A percentile compares a stretch with the other conserved stretches of the same genome.
phyloP scores from a whole-genome alignment of 2,888 invertebrate genomes.

The Lacanobia oleracea region DNA sequence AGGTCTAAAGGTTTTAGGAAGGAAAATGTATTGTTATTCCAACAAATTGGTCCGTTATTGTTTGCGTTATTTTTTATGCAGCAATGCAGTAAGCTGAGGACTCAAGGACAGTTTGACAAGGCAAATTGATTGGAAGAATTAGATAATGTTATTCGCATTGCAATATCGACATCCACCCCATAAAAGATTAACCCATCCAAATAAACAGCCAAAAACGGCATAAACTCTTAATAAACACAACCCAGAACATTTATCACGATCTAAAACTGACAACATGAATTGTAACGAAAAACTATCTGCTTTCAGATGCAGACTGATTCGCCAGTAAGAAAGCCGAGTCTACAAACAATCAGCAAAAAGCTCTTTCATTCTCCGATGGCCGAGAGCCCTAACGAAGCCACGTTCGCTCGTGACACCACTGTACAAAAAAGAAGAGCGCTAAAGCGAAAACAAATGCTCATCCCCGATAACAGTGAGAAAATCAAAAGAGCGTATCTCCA shows the following conservation, averaged over 20 bases:
- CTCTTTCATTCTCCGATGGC: slow-evolving; percentile 82
- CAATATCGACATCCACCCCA: background rate
- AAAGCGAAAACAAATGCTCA: slow-evolving; percentile 79
- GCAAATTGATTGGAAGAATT: background rate
- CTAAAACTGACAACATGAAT: slow-evolving; percentile 43
- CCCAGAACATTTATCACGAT: slow-evolving; percentile 22
- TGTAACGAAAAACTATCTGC: slow-evolving; percentile 49
- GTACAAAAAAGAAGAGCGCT: slow-evolving; percentile 69
- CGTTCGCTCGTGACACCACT: slow-evolving; percentile 62
- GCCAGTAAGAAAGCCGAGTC: slow-evolving; percentile 78
- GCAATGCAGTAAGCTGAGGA: too few species aligned
- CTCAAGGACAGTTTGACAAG: too few species aligned
- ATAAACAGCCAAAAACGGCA: slow-evolving; percentile 21
- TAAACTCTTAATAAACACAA: slow-evolving; percentile 29
- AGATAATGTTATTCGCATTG: background rate
- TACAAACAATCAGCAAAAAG: slow-evolving; percentile 81
- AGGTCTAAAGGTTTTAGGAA: too few species aligned
- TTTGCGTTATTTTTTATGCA: too few species aligned
- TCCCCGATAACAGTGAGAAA: slow-evolving; percentile 76
- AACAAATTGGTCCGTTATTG: too few species aligned
- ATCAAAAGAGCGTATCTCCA: slow-evolving; percentile 80
- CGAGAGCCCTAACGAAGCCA: slow-evolving; percentile 65
- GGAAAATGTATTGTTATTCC: too few species aligned
- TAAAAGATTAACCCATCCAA: background rate
- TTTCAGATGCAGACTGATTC: slow-evolving; percentile 84